Conservation (phyloP, 2,888 invertebrate species). For the Nemotelus nigrinus region DNA sequence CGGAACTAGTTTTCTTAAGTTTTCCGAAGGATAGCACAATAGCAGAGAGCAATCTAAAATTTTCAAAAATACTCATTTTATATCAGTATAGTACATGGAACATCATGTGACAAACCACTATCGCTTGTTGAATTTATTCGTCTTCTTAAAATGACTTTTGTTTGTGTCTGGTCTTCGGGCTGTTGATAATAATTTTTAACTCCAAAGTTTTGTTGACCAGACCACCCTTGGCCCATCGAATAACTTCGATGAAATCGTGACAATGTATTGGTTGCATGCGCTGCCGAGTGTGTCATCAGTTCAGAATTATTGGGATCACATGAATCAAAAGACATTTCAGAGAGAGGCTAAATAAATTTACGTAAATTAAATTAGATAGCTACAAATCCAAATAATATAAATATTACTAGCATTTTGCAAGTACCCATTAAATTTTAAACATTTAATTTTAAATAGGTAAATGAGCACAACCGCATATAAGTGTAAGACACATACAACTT, state of each 20-base stretch:
- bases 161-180: slow-evolving; percentile 55
- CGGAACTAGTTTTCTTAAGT: slow-evolving; percentile 82
- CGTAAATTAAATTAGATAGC: not conserved
- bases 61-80: not conserved
- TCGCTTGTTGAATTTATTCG: slow-evolving; percentile 79
- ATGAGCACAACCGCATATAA: not conserved
- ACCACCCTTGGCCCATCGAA: slow-evolving; percentile 80
- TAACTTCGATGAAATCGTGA: slow-evolving; percentile 81
- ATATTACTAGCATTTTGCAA: not conserved
- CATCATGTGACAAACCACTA: slow-evolving; percentile 51
- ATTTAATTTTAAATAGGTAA: not conserved
- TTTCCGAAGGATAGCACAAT: slow-evolving; percentile 88
- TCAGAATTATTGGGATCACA: slow-evolving; percentile 63
- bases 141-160: slow-evolving; percentile 68
- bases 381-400: slow-evolving; percentile 1
- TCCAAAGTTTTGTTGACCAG: slow-evolving; percentile 44
- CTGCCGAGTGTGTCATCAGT: slow-evolving; percentile 57
- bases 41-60: slow-evolving; percentile 65
- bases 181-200: slow-evolving; percentile 40
- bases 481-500: no score
- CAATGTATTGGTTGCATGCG: slow-evolving; percentile 55
- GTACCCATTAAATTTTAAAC: no score
- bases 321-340: slow-evolving; percentile 65
- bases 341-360: slow-evolving; percentile 58
- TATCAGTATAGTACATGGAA: no score